Conservation (phyloP, 1,140 invertebrate genomes). For the Campoletis sonorensis region DNA sequence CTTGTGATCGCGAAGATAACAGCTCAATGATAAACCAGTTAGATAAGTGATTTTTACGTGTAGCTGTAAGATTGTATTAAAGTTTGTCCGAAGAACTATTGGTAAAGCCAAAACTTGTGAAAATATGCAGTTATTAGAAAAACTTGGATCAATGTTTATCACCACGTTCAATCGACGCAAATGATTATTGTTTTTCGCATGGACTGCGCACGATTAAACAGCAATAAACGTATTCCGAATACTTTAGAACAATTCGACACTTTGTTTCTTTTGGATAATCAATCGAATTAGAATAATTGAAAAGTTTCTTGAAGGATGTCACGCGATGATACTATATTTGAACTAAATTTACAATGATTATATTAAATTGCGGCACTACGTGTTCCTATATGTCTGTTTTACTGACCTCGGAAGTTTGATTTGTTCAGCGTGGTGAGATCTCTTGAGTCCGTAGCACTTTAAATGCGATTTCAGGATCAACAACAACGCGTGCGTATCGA, state of each 20-base stretch:
- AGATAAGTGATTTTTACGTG: neutral
- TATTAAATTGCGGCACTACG: neutral
- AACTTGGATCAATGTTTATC: too few species aligned
- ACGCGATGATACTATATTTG: neutral
- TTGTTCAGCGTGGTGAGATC: conserved; percentile 2
- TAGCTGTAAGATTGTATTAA: too few species aligned
- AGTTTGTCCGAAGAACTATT: too few species aligned
- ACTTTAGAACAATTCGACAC: neutral
- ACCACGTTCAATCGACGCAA: too few species aligned
- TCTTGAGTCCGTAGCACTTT: neutral
- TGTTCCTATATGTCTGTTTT: neutral
- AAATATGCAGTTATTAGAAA: neutral
- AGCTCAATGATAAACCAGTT: neutral
- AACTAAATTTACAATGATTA: neutral
- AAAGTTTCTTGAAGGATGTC: neutral
- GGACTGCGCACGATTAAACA: neutral
- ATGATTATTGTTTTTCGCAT: too few species aligned
- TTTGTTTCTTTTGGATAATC: neutral
- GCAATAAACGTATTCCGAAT: neutral
- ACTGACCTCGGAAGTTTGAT: conserved; percentile 16
- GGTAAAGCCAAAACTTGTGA: too few species aligned
- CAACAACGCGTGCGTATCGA: neutral
- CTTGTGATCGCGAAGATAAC: neutral
- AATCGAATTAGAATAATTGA: neutral
- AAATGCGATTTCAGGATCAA: neutral